Percentiles rank a stretch among this genome's conserved stretches.
Conservation (phyloP, 2,888 invertebrate genomes). For the Hemithea aestivaria region DNA sequence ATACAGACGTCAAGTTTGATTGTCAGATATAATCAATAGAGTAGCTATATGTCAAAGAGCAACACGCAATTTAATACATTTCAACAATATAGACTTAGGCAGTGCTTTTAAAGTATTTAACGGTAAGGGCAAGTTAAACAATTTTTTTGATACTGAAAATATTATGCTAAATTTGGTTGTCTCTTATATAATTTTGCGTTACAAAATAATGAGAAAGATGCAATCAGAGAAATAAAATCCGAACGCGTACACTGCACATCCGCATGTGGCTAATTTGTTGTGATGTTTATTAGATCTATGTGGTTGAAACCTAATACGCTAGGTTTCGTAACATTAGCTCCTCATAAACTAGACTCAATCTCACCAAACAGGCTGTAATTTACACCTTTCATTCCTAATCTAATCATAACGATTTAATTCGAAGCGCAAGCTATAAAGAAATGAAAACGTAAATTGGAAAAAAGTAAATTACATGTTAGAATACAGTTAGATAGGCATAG, state of each 20-base stretch:
- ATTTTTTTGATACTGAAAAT: no score
- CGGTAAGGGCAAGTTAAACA: no score
- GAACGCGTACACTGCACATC: neutral
- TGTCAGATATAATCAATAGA: no score
- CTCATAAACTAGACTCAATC: conserved; percentile 9
- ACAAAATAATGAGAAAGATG: no score
- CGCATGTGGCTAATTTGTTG: conserved; percentile 10
- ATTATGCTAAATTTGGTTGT: no score
- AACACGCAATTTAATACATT: no score
- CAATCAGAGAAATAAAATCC: no score
- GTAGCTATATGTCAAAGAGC: no score
- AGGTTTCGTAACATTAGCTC: conserved; percentile 8
- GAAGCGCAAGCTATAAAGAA: neutral
- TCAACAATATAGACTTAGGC: no score
- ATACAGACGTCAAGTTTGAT: no score
- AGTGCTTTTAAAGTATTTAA: no score
- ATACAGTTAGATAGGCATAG: conserved; percentile 1
- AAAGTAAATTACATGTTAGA: conserved; percentile 7
- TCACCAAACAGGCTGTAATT: conserved; percentile 10
- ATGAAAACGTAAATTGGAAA: neutral
- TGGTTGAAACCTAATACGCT: conserved; percentile 12
- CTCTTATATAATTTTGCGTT: no score
- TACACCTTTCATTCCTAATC: conserved; percentile 14
- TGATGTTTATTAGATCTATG: conserved; percentile 10
- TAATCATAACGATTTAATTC: conserved; percentile 5